Evolutionary conservation across 2,113 vertebrate genomes (phyloP).

Genomic region (Xiphophorus couchianus): DNA sequence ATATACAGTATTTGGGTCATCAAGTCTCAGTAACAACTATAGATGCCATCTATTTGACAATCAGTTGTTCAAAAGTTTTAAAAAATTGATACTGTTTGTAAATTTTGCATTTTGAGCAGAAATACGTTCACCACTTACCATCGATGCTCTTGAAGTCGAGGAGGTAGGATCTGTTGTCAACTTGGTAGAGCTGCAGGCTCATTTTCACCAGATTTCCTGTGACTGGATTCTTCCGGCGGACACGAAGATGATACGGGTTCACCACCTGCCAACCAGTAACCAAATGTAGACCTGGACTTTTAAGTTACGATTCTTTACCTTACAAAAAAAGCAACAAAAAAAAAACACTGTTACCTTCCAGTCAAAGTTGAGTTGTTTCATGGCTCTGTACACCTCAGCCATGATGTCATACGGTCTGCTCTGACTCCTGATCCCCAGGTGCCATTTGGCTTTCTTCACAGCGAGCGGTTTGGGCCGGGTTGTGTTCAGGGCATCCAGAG

Average conservation of each 20-base stretch:
- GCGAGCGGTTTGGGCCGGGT: constrained; percentile 93
- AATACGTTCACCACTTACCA: constrained; percentile 76
- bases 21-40: no score
- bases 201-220: constrained; percentile 97
- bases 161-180: constrained; percentile 96
- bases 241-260: constrained; percentile 94
- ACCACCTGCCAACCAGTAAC: constrained; percentile 84
- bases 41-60: no score
- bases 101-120: neutral
- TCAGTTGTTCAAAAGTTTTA: neutral
- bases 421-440: constrained; percentile 97
- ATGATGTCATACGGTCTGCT: constrained; percentile 97
- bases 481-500: constrained; percentile 96
- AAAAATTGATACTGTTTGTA: neutral
- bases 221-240: constrained; percentile 94
- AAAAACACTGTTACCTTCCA: constrained; percentile 87
- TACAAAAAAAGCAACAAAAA: no score
- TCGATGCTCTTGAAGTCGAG: constrained; percentile 99
- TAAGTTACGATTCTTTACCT: neutral
- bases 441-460: constrained; percentile 99
- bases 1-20: no score
- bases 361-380: constrained; percentile 94
- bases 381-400: constrained; percentile 97
- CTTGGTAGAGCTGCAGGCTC: constrained; percentile 99
- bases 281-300: neutral